Base-by-base conservation (phyloP, 2,888 invertebrate species). In the Synanthedon vespiformis region DNA sequence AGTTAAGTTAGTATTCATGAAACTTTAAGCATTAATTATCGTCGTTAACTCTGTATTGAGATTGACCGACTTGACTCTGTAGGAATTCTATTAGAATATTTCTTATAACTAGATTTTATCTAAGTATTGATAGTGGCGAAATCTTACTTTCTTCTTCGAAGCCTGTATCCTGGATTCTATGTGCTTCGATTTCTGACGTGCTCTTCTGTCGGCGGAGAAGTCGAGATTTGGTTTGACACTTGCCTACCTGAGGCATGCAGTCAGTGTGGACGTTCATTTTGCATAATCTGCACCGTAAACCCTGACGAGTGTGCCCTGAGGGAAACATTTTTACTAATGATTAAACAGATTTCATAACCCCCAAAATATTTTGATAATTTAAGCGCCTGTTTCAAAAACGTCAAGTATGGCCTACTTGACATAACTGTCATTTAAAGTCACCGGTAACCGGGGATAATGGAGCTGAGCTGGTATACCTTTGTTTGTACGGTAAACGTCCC, bases 191-290 rank as follows among this genome's bases (percentile, higher is more conserved):
- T 76, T 94, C 93, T 10, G 95, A 95, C 52, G 95, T 95, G 64
- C 95, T 96, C 80, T 95, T 95, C 83, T 97, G 96, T 52, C 96
- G 89, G 58, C 96, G 90, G 56, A 97, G 88, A 53, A 97, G 89
- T 52, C 93, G 89, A 22, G 94, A 93, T 78, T 95, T 95, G 13
- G 94, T 93, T 73, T 96, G 95, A 74, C 96, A 97, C 72, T 92
- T 93, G 56, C 92, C 92, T 14, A 93, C 92, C 66, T 93, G 92
- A 11, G 94, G 92, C 80, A 94, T 92, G 82, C 97, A 97, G 77
- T 96, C 96, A 49, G 93, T 90, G 82, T 97, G 97, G 53, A 95
- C 93, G 80, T 96, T 97, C 85, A 94, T 91, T 82, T 96, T 97
- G 82, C 97, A 97, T 58, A 95, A 90, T 53, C 95, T 91, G 77